These are phyloP conservation scores for Zele albiditarsus DNA, from an alignment of 2,888 invertebrate species.

Conservation along the genomic window DNA sequence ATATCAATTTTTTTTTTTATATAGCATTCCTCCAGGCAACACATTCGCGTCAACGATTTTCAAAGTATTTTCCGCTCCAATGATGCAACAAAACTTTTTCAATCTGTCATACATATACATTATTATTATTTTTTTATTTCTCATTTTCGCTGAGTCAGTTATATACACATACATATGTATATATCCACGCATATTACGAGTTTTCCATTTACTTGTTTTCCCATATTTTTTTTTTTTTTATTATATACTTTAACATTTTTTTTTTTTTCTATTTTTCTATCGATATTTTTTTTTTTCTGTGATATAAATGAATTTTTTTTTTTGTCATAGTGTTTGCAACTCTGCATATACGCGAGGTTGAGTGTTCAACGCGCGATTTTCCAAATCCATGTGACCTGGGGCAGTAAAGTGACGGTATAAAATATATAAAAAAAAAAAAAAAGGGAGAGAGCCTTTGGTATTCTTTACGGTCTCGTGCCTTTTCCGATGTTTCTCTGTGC, in stretches of 20 bases:
- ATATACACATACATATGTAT: not conserved
- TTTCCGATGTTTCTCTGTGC: conserved; percentile 38
- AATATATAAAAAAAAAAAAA: conserved; percentile 4
- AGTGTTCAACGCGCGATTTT: conserved; percentile 2
- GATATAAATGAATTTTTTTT: not conserved
- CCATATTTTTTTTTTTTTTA: not conserved
- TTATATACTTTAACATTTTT: conserved; percentile 4
- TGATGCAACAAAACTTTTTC: conserved; percentile 13
- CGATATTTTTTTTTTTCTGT: conserved; percentile 2
- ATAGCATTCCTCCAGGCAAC: conserved; percentile 14
- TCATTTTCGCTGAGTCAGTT: conserved; percentile 4
- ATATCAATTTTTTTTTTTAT: not conserved
- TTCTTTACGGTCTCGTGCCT: conserved; percentile 41
- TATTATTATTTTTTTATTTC: not conserved
- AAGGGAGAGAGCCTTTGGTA: conserved; percentile 28
- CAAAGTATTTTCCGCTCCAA: conserved; percentile 30
- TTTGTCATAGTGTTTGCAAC: not conserved
- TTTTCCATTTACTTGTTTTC: conserved; percentile 3
- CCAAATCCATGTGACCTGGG: conserved; percentile 1
- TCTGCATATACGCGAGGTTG: not conserved
- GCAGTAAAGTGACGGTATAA: not conserved
- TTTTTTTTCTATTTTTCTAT: conserved; percentile 8
- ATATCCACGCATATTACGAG: not conserved
- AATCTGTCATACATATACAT: conserved; percentile 9
- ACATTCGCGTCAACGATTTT: conserved; percentile 18